Evolutionary conservation across 2,797 vertebrate species (phyloP).

Genomic region (Amblyopsis hoosieri): DNA sequence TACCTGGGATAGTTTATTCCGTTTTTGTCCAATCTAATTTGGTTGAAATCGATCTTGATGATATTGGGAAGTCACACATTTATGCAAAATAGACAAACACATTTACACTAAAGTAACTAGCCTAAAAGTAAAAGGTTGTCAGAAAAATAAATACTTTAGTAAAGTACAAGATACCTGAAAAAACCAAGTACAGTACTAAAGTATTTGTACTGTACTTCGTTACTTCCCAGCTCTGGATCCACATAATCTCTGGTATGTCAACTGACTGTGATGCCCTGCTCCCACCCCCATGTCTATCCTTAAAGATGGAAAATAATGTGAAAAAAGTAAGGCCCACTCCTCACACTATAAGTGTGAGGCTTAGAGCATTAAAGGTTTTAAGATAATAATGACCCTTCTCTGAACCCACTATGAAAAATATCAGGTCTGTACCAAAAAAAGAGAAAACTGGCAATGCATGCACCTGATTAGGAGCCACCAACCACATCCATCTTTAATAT

Average conservation of each 20-base stretch:
- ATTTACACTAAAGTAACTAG: too few species aligned
- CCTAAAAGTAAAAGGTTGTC: too few species aligned
- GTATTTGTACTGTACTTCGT: slow-evolving; percentile 33
- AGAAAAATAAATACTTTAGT: too few species aligned
- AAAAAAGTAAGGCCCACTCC: neutral
- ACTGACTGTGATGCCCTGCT: slow-evolving; percentile 21
- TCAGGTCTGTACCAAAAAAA: neutral
- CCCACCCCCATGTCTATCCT: too few species aligned
- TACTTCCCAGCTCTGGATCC: slow-evolving; percentile 8
- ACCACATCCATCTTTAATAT: neutral
- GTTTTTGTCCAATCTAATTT: too few species aligned
- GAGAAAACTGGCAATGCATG: neutral
- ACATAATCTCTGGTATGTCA: slow-evolving; percentile 54
- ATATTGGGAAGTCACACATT: too few species aligned
- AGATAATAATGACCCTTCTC: slow-evolving; percentile 3
- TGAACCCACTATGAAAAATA: slow-evolving; percentile 2
- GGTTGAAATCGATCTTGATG: too few species aligned
- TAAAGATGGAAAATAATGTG: neutral
- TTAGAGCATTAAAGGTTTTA: neutral
- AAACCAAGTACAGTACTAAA: neutral
- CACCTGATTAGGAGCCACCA: neutral
- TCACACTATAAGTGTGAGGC: neutral
- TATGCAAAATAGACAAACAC: too few species aligned
- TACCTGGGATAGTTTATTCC: too few species aligned
- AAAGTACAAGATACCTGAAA: too few species aligned